These are phyloP conservation scores for Syngnathoides biaculeatus DNA, from an alignment of 2,113 vertebrate genomes.

Conservation along the genomic window DNA sequence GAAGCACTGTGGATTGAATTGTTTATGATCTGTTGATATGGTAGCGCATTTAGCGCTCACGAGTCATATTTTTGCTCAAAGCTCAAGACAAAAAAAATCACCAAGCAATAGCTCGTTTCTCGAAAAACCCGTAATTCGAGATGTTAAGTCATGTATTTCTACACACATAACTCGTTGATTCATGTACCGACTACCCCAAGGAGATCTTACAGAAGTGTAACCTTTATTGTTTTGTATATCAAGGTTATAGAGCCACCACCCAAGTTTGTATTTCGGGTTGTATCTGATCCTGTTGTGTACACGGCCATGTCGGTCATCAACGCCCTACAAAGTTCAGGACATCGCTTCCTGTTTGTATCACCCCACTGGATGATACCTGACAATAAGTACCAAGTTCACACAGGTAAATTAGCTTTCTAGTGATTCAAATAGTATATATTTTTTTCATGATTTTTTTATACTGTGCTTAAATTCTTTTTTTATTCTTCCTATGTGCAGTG, in stretches of 20 bases:
- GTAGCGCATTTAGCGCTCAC: not conserved
- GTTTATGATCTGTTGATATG: not conserved
- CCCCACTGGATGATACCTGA: conserved; percentile 77
- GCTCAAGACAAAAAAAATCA: not conserved
- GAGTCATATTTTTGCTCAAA: not conserved
- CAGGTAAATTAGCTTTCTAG: conserved; percentile 74
- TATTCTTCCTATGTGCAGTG: conserved; percentile 68
- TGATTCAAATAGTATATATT: not conserved
- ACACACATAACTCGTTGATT: not conserved
- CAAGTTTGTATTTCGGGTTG: conserved; percentile 85
- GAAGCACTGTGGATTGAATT: not conserved
- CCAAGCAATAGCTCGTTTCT: not conserved
- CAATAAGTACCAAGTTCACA: conserved; percentile 85
- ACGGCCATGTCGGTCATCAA: conserved; percentile 89
- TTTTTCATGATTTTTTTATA: not conserved
- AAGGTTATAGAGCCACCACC: conserved; percentile 85
- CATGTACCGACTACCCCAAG: not conserved
- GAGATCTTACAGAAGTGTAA: not conserved
- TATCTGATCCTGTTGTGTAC: conserved; percentile 88
- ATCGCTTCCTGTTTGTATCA: conserved; percentile 79
- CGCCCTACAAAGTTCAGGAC: conserved; percentile 73
- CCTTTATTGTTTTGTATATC: not conserved
- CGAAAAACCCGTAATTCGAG: not conserved
- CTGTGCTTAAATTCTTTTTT: not conserved
- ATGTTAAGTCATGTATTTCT: not conserved